phyloP scores from a whole-genome alignment of 2,888 invertebrate genomes.

The Bimastos eiseni region DNA sequence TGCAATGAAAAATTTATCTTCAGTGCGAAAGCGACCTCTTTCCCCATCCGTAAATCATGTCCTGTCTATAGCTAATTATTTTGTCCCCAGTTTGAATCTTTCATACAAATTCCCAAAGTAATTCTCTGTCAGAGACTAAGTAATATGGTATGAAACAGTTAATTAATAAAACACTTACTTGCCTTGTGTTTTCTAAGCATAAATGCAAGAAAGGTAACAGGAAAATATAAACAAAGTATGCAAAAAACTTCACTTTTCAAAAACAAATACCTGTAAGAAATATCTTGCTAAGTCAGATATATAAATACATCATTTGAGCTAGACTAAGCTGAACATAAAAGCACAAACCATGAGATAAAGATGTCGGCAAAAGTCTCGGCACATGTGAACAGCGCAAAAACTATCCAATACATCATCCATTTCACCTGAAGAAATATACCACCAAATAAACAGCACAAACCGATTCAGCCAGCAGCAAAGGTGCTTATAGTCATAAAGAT shows the following conservation, averaged over 20 bases:
- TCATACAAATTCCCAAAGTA: too few relatives aligned
- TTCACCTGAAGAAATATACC: slow-evolving; percentile 74
- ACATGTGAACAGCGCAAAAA: slow-evolving; percentile 91
- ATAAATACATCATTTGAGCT: not conserved
- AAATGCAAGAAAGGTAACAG: not conserved
- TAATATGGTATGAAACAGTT: too few relatives aligned
- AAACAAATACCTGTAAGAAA: not conserved
- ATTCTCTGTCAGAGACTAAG: too few relatives aligned
- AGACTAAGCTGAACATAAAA: not conserved
- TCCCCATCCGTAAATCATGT: too few relatives aligned
- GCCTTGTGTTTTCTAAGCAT: not conserved
- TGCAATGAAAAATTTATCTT: too few relatives aligned
- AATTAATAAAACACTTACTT: too few relatives aligned
- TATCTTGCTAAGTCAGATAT: not conserved
- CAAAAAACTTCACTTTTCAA: not conserved
- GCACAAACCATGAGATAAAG: slow-evolving; percentile 77
- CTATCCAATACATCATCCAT: slow-evolving; percentile 99
- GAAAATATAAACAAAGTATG: not conserved
- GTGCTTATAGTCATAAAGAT: not conserved
- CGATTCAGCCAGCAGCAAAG: not conserved
- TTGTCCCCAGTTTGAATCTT: too few relatives aligned
- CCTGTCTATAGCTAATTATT: too few relatives aligned
- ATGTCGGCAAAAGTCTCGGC: slow-evolving; percentile 93
- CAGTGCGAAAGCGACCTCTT: too few relatives aligned
- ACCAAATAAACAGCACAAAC: not conserved